These are phyloP conservation scores for Ischnura elegans DNA, from an alignment of 2,888 invertebrate genomes.

Conservation along the genomic window DNA sequence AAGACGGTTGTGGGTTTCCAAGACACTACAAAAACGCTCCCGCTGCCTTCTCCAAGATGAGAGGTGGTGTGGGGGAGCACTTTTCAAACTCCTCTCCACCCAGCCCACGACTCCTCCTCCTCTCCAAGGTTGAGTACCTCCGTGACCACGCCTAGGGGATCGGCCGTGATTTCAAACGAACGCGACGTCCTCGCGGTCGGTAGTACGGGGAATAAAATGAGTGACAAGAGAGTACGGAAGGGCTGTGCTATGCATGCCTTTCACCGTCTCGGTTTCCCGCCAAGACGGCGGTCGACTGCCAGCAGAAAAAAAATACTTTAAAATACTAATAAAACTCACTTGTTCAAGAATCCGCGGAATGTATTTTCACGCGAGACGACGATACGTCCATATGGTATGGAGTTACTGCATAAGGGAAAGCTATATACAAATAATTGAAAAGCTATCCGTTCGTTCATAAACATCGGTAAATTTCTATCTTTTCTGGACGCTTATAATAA, in stretches of 20 bases:
- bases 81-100: conserved; percentile 14
- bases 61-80: neutral
- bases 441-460: no score
- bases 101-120: neutral
- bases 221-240: neutral
- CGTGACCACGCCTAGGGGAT: conserved; percentile 55
- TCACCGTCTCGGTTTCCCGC: conserved; percentile 32
- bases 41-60: neutral
- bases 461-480: no score
- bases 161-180: conserved; percentile 42
- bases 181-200: no score
- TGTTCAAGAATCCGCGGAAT: no score
- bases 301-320: no score
- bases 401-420: no score
- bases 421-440: no score
- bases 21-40: conserved; percentile 42
- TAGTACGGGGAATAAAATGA: neutral
- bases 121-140: conserved; percentile 11
- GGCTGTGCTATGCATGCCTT: no score
- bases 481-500: no score
- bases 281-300: neutral
- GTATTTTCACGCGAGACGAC: no score
- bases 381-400: no score
- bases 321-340: no score
- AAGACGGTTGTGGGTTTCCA: conserved; percentile 49